Evolutionary conservation across 2,113 vertebrate genomes (phyloP), one percentile per base, ranked within the genome.

Genomic region (Epinephelus moara): DNA sequence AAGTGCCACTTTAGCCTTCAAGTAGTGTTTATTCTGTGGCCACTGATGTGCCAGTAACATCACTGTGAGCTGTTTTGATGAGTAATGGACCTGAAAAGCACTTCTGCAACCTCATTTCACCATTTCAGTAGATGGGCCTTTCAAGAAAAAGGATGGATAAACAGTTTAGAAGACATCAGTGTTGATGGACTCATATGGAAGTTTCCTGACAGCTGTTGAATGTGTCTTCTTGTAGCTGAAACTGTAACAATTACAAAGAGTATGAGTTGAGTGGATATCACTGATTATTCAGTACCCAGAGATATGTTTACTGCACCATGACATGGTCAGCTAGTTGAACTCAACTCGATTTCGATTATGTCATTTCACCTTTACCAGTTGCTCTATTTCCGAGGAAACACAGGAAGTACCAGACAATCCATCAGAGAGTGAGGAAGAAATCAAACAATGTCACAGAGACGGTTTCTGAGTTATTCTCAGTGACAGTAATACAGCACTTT

Each of bases 11-110:
- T 50, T 53, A 53, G 37, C 55, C 60, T 50, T 67, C 18, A 30
- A 53, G 55, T 37, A 21, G 9, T 45, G n/a, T 71, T 72, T 71
- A 33, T 33, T 62, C n/a, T 61, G 56, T 42, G 4, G 57, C 62
- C 49, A 40, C 18, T 60, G 25, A 66, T 70, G 53, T 25, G 30
- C 23, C 55, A 42, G 40, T 63, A 49, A 14, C 40, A 59, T 52
- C 23, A 60, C 12, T 57, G 15, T 21, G 37, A 53, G 59, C 19
- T 71, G 57, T 80, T 71, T 67, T 67, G 21, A 57, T 59, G 55
- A 61, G 61, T 40, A 73, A 57, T 56, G 42, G 55, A 74, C 11
- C 70, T 62, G 25, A 81, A 68, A 77, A 67, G 17, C 55, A 25
- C 37, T 61, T 67, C 49, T 53, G 14, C 33, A 19, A 40, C 5